Percentiles rank a stretch among this genome's conserved stretches.
Conservation (phyloP, 2,888 invertebrate species). For the Stenodema calcarata region DNA sequence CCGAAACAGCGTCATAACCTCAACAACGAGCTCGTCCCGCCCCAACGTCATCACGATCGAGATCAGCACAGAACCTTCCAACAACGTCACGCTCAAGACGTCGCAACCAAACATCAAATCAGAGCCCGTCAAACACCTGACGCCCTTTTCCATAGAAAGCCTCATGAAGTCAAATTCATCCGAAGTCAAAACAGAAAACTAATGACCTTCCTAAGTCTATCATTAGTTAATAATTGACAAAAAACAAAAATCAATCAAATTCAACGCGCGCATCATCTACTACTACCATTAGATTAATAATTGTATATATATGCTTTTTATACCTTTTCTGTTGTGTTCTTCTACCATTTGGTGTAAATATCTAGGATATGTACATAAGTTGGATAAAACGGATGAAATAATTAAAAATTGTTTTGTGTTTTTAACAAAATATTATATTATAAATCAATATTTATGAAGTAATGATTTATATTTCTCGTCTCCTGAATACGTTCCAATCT, state of each 20-base stretch:
- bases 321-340: neutral
- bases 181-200: constrained; percentile 29
- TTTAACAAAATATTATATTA: constrained; percentile 4
- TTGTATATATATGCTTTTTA: constrained; percentile 8
- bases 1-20: constrained; percentile 40
- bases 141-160: constrained; percentile 54
- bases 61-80: constrained; percentile 52
- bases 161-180: constrained; percentile 50
- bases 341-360: neutral
- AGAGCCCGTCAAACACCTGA: constrained; percentile 31
- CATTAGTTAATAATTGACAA: neutral
- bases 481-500: too few species aligned
- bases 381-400: neutral
- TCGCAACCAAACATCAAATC: neutral
- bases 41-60: constrained; percentile 54
- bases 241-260: neutral
- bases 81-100: constrained; percentile 47
- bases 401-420: neutral
- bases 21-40: constrained; percentile 15
- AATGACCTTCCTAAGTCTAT: neutral
- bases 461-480: neutral
- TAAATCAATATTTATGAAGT: constrained; percentile 5
- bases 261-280: neutral
- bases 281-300: neutral
- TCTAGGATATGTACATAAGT: neutral